Evolutionary conservation across 2,888 invertebrate genomes (phyloP), one percentile per base, ranked within the genome.

Genomic region (Bruchidius siliquastri): DNA sequence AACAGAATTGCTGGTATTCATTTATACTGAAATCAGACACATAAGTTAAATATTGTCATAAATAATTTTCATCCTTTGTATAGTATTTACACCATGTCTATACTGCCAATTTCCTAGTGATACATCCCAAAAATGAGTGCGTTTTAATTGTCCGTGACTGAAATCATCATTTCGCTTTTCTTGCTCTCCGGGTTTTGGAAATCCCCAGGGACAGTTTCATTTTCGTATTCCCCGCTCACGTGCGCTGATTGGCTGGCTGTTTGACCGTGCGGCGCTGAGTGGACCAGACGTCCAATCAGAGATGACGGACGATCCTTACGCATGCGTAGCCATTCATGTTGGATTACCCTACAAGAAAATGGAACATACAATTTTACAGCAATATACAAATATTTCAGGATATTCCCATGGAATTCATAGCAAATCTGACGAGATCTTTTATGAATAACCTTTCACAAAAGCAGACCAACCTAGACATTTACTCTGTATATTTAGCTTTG

Each of bases 301-400:
- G 89, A 89, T 20, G 89, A 88, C 72, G 88, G 84, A 89, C 90
- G 90, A 76, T 91, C 91, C 82, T 91, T 92, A 68, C 90, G 88
- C 68, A 88, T 89, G 78, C 90, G 87, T 70, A 92, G 88, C 95
- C 95, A 96, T 78, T 93, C 92, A 84, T 94, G 94, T 72, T 91
- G 90, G 73, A 94, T 85, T 73, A 95, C 91, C 75, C 93, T 89
- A 13, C 18, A 49, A 49, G 13, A 13, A 13, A 49, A 26, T n/a
- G n/a, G n/a, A n/a, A n/a, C n/a, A n/a, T n/a, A n/a, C n/a, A n/a
- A n/a, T n/a, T n/a, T n/a, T n/a, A n/a, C n/a, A n/a, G n/a, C n/a
- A n/a, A n/a, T n/a, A n/a, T n/a, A n/a, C n/a, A n/a, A n/a, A n/a
- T 26, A 26, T 26, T 26, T 26, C 26, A 8, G 8, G 26, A 26